A percentile compares a stretch with the other conserved stretches of the same genome.
Conservation (phyloP, 2,888 invertebrate genomes). For the Notodonta ziczac region DNA sequence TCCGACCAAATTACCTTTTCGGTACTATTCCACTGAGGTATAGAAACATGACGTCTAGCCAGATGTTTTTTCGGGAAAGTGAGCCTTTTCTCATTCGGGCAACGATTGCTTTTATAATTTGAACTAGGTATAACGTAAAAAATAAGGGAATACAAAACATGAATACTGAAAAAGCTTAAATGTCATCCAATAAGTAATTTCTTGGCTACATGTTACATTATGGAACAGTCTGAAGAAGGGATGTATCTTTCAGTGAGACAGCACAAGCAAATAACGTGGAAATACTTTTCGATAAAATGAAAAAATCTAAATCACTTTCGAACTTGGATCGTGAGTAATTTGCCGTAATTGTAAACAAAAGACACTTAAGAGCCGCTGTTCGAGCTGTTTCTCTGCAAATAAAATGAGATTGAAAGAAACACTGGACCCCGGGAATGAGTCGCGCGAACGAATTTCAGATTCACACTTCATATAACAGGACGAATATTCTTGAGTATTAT, state of each 20-base stretch:
- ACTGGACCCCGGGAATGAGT: conserved; percentile 14
- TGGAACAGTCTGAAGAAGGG: not conserved
- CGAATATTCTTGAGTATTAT: conserved; percentile 37
- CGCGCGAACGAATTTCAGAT: conserved; percentile 37
- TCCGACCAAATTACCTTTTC: conserved; percentile 67
- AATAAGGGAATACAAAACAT: no score
- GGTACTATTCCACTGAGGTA: conserved; percentile 18
- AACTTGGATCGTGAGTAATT: not conserved
- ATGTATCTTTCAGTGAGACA: no score
- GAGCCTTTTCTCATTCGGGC: not conserved
- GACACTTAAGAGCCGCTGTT: conserved; percentile 8
- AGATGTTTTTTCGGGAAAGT: conserved; percentile 9
- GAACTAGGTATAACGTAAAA: no score
- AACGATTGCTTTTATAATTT: not conserved
- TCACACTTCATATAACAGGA: conserved; percentile 50
- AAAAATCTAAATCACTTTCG: not conserved
- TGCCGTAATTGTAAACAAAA: no score
- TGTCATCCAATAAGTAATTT: no score
- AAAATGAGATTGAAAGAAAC: conserved; percentile 37
- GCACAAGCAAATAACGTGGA: not conserved
- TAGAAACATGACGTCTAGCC: conserved; percentile 17
- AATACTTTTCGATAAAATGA: not conserved
- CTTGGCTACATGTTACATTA: not conserved
- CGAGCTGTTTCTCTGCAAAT: conserved; percentile 21
- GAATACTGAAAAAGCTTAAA: no score